These are phyloP conservation scores for Phytoseiulus persimilis DNA, from an alignment of 2,888 invertebrate genomes.

Conservation along the genomic window DNA sequence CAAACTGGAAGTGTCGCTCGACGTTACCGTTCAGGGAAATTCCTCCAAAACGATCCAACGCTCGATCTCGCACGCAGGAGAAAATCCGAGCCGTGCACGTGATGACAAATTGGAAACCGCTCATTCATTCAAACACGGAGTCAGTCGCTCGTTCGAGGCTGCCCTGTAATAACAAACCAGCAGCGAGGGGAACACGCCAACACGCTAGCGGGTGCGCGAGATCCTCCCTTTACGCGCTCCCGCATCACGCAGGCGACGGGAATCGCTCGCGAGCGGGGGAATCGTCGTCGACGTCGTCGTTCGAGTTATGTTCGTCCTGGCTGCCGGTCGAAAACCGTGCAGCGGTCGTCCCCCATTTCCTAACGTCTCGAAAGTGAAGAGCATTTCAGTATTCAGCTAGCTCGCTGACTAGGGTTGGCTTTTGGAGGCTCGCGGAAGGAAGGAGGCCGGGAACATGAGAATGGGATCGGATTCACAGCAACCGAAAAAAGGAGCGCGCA, in stretches of 20 bases:
- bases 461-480: not conserved
- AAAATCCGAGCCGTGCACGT: not conserved
- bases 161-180: not conserved
- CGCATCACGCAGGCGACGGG: no score
- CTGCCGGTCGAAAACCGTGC: not conserved
- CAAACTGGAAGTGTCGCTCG: no score
- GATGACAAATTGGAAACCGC: not conserved
- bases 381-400: not conserved
- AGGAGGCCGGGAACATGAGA: not conserved
- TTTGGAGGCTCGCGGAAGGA: no score
- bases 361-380: not conserved
- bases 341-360: not conserved
- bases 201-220: not conserved
- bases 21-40: not conserved
- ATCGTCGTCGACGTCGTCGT: not conserved
- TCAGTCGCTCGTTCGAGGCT: not conserved
- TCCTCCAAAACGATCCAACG: not conserved
- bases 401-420: not conserved
- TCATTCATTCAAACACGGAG: not conserved
- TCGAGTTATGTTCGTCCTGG: not conserved
- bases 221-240: not conserved
- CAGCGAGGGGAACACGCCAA: not conserved
- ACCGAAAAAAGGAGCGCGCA: not conserved
- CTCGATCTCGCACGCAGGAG: not conserved
- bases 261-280: no score